Percentiles rank a stretch among this genome's conserved stretches.
Evolutionary conservation across 35 echinoderm and acorn worm genomes (phyloP).

Genomic region (Holothuria glaberrima): DNA sequence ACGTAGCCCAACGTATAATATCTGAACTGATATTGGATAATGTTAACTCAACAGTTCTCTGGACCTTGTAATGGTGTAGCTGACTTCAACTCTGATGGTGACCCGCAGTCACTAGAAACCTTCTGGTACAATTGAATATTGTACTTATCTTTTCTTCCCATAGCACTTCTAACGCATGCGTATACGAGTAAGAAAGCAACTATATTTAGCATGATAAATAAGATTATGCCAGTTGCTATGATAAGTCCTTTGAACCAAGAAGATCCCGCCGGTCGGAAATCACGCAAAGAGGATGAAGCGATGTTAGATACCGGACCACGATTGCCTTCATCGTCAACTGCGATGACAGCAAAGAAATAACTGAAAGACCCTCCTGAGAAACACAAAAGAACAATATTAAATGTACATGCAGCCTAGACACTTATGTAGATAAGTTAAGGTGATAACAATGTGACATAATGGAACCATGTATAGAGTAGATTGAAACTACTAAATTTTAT

Average conservation of each 20-base stretch:
- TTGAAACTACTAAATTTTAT: not conserved
- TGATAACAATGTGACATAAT: not conserved
- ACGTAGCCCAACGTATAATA: too few species aligned
- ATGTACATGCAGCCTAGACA: too few species aligned
- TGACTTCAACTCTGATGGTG: not conserved
- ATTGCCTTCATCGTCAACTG: slow-evolving; percentile 77
- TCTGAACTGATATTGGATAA: too few species aligned
- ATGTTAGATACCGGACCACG: slow-evolving; percentile 68
- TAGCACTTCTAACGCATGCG: slow-evolving; percentile 18
- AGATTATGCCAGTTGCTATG: not conserved
- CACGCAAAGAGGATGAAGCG: slow-evolving; percentile 55
- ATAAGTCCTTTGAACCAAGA: slow-evolving; percentile 49
- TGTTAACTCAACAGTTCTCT: slow-evolving; percentile 7
- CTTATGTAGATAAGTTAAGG: too few species aligned
- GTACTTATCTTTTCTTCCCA: slow-evolving; percentile 36
- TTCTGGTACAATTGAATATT: slow-evolving; percentile 16
- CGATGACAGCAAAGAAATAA: slow-evolving; percentile 68
- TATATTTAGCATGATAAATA: slow-evolving; percentile 8
- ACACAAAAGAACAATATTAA: not conserved
- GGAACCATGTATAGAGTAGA: not conserved
- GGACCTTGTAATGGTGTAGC: not conserved
- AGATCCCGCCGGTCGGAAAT: slow-evolving; percentile 36
- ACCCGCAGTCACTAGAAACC: not conserved
- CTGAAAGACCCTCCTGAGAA: slow-evolving; percentile 60
- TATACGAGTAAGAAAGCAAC: slow-evolving; percentile 11